phyloP scores from a whole-genome alignment of 2,888 invertebrate species.

The Tortricodes alternella region DNA sequence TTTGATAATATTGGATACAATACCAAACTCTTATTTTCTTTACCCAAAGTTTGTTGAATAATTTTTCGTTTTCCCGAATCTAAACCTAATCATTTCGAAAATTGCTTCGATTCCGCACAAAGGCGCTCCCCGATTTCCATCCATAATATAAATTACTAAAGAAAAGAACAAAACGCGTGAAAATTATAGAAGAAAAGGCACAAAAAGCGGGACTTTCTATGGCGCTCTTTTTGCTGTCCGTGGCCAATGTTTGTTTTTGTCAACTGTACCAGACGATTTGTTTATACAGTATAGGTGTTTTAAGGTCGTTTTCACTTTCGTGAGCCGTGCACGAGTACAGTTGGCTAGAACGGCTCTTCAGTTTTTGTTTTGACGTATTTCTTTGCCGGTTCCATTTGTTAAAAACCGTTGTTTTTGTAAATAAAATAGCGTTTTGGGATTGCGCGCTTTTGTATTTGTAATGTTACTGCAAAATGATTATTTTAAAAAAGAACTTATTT shows the following conservation, averaged over 20 bases:
- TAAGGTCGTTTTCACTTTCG: constrained; percentile 79
- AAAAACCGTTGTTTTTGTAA: background rate
- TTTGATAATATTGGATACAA: too few species aligned
- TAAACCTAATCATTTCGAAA: background rate
- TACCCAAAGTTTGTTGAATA: too few species aligned
- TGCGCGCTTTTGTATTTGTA: too few species aligned
- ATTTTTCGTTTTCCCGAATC: too few species aligned
- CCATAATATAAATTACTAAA: constrained; percentile 53
- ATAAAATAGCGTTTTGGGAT: background rate
- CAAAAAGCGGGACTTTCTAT: constrained; percentile 48
- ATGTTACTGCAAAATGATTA: too few species aligned
- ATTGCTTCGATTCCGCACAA: background rate
- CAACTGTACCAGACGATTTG: constrained; percentile 51
- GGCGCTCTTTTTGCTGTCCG: constrained; percentile 53
- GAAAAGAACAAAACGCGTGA: constrained; percentile 40
- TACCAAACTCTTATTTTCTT: too few species aligned
- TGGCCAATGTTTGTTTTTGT: constrained; percentile 74
- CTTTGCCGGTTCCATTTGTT: background rate
- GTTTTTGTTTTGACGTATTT: constrained; percentile 12
- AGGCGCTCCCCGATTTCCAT: constrained; percentile 49
- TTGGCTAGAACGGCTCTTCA: constrained; percentile 42
- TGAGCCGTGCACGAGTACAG: constrained; percentile 49
- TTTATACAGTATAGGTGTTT: constrained; percentile 53
- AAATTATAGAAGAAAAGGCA: constrained; percentile 27
- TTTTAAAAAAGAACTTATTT: too few species aligned